Conservation (phyloP, 2,113 vertebrate species). For the Seriola quinqueradiata region DNA sequence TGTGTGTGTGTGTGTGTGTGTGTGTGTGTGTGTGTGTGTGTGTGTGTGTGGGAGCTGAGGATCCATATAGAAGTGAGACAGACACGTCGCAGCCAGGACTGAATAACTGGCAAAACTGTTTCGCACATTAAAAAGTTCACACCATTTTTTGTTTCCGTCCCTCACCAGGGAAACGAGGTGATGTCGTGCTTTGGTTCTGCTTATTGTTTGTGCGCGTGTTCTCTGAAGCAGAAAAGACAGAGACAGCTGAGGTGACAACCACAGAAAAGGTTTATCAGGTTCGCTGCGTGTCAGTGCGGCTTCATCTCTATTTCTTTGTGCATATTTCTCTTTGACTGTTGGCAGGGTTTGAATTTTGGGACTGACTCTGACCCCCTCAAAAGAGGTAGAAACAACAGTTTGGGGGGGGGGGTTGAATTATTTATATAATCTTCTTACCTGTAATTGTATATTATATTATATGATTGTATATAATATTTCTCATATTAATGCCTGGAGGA, state of each 20-base stretch:
- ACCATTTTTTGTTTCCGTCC: not conserved
- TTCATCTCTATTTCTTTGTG: slow-evolving; percentile 6
- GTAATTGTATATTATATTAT: no score
- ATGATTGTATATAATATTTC: no score
- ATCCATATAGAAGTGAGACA: not conserved
- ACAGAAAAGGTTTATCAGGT: not conserved
- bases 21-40: not conserved
- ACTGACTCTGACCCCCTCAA: no score
- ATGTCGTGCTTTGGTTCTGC: not conserved
- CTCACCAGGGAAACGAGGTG: not conserved
- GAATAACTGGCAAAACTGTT: not conserved
- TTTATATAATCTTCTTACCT: no score
- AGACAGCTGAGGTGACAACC: not conserved
- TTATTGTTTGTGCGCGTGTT: slow-evolving; percentile 2
- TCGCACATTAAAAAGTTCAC: not conserved
- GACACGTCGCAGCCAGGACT: not conserved
- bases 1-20: not conserved
- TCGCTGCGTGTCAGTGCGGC: not conserved
- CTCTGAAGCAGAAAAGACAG: not conserved
- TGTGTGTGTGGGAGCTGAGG: not conserved
- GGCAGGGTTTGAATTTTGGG: no score
- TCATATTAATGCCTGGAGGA: no score
- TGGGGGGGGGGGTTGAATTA: no score
- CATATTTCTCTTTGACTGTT: not conserved
- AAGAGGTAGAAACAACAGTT: no score